phyloP scores from a whole-genome alignment of 2,888 invertebrate genomes.

The Dichetophora obliterata region DNA sequence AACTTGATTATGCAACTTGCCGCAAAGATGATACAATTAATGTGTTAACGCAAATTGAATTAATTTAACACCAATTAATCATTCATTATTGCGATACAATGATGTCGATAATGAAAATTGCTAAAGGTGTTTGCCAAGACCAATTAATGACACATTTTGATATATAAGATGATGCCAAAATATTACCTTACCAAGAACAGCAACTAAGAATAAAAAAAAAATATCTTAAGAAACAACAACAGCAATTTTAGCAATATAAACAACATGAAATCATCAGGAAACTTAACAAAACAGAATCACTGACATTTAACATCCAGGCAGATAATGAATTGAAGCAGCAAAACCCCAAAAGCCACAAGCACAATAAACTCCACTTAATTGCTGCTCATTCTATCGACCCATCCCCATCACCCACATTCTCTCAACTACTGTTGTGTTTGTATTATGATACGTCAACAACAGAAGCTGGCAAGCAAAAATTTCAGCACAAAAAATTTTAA shows the following conservation, averaged over 20 bases:
- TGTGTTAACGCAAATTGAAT: conserved; percentile 54
- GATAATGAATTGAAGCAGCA: neutral
- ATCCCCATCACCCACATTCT: neutral
- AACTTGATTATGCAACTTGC: no score
- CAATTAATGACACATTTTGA: conserved; percentile 48
- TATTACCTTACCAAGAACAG: conserved; percentile 41
- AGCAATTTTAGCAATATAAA: conserved; percentile 7
- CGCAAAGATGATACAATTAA: conserved; percentile 41
- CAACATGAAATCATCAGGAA: neutral
- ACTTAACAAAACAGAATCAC: no score
- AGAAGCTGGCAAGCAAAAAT: neutral
- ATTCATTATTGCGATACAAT: conserved; percentile 56
- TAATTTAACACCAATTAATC: conserved; percentile 60
- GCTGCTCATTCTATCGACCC: neutral
- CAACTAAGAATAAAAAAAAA: conserved; percentile 8
- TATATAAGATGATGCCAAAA: conserved; percentile 45
- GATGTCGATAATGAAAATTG: conserved; percentile 46
- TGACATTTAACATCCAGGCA: no score
- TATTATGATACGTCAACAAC: neutral
- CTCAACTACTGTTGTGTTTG: neutral
- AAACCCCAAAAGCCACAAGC: conserved; percentile 11
- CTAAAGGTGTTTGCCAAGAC: conserved; percentile 52
- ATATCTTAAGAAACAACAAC: conserved; percentile 18
- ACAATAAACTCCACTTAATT: conserved; percentile 17
- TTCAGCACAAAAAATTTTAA: conserved; percentile 32